phyloP scores from a whole-genome alignment of 2,113 vertebrate genomes.

The Sitta europaea region DNA sequence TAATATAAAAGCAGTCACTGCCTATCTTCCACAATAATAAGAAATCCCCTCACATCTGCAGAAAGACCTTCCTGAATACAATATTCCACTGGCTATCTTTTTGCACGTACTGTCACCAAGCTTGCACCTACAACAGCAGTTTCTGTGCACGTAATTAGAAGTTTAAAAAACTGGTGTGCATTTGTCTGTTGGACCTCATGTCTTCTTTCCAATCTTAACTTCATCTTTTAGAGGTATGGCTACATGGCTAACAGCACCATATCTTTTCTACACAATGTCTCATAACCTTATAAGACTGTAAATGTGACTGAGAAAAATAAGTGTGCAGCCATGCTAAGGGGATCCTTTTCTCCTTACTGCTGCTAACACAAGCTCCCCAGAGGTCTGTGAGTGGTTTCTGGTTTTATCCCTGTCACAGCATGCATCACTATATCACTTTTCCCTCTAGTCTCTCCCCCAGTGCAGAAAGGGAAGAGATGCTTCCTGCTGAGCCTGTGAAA shows the following conservation, averaged over 20 bases:
- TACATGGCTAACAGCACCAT: neutral
- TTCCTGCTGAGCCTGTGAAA: neutral
- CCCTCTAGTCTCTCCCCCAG: neutral
- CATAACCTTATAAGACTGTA: neutral
- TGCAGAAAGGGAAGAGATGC: neutral
- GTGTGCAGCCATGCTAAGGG: neutral
- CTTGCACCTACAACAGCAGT: neutral
- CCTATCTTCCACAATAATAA: neutral
- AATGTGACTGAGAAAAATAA: neutral
- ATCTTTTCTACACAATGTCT: neutral
- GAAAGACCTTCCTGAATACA: neutral
- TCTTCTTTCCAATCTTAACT: neutral
- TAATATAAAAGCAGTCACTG: neutral
- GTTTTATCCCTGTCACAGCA: neutral
- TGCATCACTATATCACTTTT: neutral
- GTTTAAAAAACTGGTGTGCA: neutral
- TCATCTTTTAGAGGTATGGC: neutral
- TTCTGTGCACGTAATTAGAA: neutral
- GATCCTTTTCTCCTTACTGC: neutral
- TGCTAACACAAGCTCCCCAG: neutral
- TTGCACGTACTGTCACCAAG: neutral
- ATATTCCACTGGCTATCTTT: neutral
- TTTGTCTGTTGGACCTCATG: neutral
- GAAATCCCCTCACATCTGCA: neutral
- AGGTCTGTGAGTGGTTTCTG: neutral